Evolutionary conservation across 2,113 vertebrate genomes (phyloP), one percentile per base, ranked within the genome.

Genomic region (Albula glossodonta): DNA sequence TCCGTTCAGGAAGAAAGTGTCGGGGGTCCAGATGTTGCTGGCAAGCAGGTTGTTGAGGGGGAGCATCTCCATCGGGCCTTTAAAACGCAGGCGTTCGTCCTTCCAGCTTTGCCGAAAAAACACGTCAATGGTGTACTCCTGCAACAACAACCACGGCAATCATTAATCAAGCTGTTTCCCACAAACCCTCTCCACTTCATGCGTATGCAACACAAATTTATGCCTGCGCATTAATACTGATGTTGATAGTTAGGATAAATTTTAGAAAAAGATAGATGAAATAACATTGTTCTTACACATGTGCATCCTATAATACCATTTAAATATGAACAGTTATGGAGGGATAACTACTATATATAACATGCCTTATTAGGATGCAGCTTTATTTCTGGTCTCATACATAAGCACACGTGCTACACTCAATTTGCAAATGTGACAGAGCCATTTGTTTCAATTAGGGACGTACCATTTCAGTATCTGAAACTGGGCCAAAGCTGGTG

Each of bases 81-180:
- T 96, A 57, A 99, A 99, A 78, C 97, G 95, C 60, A 99, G 95
- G 31, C 98, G 92, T 89, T 99, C 98, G 0, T 99, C 98, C 48
- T 98, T 98, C 98, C 98, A 99, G 93, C 97, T 99, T 92, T 99
- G 98, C n/a, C 98, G 96, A 90, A 99, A 99, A 89, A 99, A 99
- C 82, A 99, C 97, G 0, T 99, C 98, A 0, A 99, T 98, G 2
- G 98, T 99, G 86, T 99, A 99, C 85, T 99, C 98, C 98, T 99
- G 83, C 31, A n/a, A 88, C 52, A 89, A 87, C 56, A 41, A 50
- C 22, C 48, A 70, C 6, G 22, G 31, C 70, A 74, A 74, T 31
- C 51, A 63, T 81, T 51, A 53, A 80, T 22, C 19, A 19, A 57
- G 57, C 50, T 53, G 83, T 84, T 79, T 51, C 63, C 15, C 52